A percentile compares a stretch with the other conserved stretches of the same genome.
phyloP scores from a whole-genome alignment of 1,140 invertebrate species.

The Solen grandis region DNA sequence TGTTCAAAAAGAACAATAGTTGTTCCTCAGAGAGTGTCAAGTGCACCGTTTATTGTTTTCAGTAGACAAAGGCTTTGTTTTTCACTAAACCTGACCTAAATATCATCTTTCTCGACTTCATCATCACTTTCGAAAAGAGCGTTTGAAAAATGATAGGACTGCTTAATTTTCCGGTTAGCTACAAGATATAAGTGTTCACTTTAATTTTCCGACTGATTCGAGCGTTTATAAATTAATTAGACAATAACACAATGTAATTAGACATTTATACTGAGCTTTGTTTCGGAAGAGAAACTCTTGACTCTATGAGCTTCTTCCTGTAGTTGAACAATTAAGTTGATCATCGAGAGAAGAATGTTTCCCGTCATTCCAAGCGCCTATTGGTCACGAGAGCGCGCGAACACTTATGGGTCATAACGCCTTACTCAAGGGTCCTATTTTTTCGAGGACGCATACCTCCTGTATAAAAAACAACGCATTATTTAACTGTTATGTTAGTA shows the following conservation, averaged over 20 bases:
- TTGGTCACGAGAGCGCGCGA: constrained; percentile 32
- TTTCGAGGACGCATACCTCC: too few relatives aligned
- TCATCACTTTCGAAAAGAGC: too few relatives aligned
- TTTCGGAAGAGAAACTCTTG: constrained; percentile 21
- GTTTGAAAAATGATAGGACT: too few relatives aligned
- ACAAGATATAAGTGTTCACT: background rate
- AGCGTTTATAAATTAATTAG: constrained; percentile 22
- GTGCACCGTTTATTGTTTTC: constrained; percentile 17
- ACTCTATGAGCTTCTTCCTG: constrained; percentile 39
- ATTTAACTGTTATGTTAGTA: too few relatives aligned
- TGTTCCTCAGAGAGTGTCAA: constrained; percentile 8
- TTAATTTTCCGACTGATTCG: background rate
- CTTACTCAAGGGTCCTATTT: constrained; percentile 23
- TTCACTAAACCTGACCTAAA: background rate
- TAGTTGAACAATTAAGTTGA: constrained; percentile 25
- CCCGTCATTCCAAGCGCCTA: constrained; percentile 24
- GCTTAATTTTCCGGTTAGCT: constrained; percentile 49
- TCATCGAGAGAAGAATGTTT: constrained; percentile 15
- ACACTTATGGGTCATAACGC: constrained; percentile 26
- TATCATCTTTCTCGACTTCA: background rate
- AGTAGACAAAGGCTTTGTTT: constrained; percentile 52
- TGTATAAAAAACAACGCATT: too few relatives aligned
- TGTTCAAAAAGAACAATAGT: constrained; percentile 21
- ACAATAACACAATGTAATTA: constrained; percentile 39
- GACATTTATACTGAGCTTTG: constrained; percentile 21